Conservation (phyloP, 1,140 invertebrate species). For the Drosophila parabipectinata region DNA sequence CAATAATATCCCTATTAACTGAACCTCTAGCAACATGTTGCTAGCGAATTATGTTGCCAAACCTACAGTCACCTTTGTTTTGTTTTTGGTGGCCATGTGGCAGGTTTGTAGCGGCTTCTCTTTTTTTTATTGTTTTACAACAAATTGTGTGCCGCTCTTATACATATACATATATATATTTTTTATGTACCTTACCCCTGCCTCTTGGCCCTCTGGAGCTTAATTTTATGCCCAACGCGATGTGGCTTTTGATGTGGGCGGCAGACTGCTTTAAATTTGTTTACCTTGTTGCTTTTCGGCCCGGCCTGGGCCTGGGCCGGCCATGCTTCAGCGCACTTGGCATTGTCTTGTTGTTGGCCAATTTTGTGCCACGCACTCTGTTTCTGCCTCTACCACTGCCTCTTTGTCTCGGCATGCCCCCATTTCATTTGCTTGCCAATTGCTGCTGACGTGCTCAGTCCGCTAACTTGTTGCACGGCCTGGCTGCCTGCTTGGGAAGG, state of each 20-base stretch:
- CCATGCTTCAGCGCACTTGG: constrained; percentile 71
- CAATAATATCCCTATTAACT: too few species aligned
- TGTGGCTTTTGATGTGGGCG: constrained; percentile 72
- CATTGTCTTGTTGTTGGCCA: constrained; percentile 44
- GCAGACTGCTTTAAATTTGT: constrained; percentile 76
- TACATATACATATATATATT: constrained; percentile 42
- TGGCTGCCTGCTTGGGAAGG: background rate
- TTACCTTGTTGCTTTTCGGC: constrained; percentile 58
- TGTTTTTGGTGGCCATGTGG: constrained; percentile 27
- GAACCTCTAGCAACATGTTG: too few species aligned
- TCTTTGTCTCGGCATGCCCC: constrained; percentile 26
- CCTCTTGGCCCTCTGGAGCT: constrained; percentile 18
- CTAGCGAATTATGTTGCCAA: too few species aligned
- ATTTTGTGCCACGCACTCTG: constrained; percentile 62
- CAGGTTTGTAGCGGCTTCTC: constrained; percentile 52
- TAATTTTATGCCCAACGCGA: constrained; percentile 70
- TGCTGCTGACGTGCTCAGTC: constrained; percentile 50
- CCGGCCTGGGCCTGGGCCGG: constrained; percentile 33
- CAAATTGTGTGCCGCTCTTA: constrained; percentile 72
- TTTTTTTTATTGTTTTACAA: constrained; percentile 57
- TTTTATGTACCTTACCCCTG: constrained; percentile 56
- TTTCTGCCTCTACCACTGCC: constrained; percentile 12
- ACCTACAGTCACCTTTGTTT: constrained; percentile 1
- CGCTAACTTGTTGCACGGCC: constrained; percentile 47
- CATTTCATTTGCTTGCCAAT: constrained; percentile 55